Conservation (phyloP, 2,797 vertebrate species). For the Enteromius paludinosus region DNA sequence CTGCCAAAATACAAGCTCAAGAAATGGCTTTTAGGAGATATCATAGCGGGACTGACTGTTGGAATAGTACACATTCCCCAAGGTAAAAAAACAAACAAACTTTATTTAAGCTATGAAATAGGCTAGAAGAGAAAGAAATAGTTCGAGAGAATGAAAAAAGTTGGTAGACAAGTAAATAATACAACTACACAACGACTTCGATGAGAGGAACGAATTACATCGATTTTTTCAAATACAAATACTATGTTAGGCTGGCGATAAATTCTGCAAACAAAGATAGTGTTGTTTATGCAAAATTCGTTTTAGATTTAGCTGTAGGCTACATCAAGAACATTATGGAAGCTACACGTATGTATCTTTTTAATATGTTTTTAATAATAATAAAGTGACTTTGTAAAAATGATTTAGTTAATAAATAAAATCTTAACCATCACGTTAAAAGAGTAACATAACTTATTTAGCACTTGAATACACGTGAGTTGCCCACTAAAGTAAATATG, state of each 20-base stretch:
- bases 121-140: background rate
- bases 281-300: background rate
- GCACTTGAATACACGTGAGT: background rate
- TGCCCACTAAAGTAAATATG: background rate
- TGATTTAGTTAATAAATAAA: background rate
- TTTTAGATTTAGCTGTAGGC: background rate
- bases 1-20: slow-evolving; percentile 84
- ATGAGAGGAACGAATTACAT: background rate
- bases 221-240: background rate
- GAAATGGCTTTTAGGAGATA: slow-evolving; percentile 89
- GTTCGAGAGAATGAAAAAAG: background rate
- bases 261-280: background rate
- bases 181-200: background rate
- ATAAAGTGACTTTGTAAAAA: too few species aligned
- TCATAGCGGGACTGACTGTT: slow-evolving; percentile 87
- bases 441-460: background rate
- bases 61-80: slow-evolving; percentile 93
- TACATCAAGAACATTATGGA: background rate
- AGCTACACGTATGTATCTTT: background rate
- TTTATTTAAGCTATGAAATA: background rate
- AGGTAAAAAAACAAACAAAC: slow-evolving; percentile 71
- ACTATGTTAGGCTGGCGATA: background rate
- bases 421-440: background rate
- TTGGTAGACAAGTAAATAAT: too few species aligned
- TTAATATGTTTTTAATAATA: background rate